Conservation (phyloP, 2,113 vertebrate species). For the Notothenia rossii region DNA sequence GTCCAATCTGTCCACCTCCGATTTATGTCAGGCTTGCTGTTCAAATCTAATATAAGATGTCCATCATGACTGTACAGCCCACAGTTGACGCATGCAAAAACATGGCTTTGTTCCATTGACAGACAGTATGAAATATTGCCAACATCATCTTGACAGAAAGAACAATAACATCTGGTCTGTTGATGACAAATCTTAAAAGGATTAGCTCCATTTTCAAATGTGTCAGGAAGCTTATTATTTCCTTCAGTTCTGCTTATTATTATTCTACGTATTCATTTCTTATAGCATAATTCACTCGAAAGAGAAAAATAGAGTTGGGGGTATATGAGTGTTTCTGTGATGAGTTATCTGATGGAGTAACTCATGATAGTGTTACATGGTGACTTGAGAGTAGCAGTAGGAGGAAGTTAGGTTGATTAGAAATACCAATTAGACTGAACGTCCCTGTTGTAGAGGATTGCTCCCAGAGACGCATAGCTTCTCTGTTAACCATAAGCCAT, state of each 20-base stretch:
- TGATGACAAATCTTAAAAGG: constrained; percentile 26
- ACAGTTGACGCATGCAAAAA: not conserved
- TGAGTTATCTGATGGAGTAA: not conserved
- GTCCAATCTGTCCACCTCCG: not conserved
- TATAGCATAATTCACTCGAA: constrained; percentile 7
- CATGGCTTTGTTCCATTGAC: constrained; percentile 1
- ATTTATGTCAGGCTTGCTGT: not conserved
- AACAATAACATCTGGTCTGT: constrained; percentile 43
- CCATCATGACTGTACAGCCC: not conserved
- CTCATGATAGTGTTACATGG: not conserved
- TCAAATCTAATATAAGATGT: not conserved
- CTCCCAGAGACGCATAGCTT: not conserved
- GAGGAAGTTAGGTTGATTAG: not conserved
- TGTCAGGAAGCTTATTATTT: constrained; percentile 23
- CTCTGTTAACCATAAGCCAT: constrained; percentile 1
- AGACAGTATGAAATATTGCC: not conserved
- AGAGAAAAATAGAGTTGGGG: not conserved
- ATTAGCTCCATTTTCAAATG: constrained; percentile 23
- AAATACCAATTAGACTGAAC: constrained; percentile 15
- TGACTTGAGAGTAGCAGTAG: not conserved
- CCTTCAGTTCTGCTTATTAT: not conserved
- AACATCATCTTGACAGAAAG: constrained; percentile 2
- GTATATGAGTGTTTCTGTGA: not conserved
- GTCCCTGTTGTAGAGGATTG: not conserved
- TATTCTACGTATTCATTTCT: not conserved